phyloP scores from a whole-genome alignment of 2,113 vertebrate genomes.

The Apodemus sylvaticus region DNA sequence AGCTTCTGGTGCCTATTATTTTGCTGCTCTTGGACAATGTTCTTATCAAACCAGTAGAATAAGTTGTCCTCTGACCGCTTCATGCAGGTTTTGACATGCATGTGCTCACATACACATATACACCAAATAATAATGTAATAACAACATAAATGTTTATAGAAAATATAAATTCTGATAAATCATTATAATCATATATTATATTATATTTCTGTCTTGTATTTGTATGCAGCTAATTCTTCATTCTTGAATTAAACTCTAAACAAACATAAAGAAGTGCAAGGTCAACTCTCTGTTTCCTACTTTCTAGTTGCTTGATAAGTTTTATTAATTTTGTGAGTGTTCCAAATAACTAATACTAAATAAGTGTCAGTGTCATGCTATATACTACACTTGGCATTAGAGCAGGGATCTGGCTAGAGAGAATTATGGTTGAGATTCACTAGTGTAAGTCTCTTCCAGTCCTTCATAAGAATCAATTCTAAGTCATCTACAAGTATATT shows the following conservation, averaged over 20 bases:
- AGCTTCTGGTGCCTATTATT: not conserved
- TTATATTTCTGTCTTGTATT: not conserved
- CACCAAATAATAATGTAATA: not conserved
- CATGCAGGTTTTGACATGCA: too few relatives aligned
- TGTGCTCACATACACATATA: not conserved
- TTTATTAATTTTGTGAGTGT: not conserved
- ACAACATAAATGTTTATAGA: not conserved
- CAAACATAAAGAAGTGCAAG: slow-evolving; percentile 30
- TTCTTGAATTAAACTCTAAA: slow-evolving; percentile 24
- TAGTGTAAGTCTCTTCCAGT: not conserved
- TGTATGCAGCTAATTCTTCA: not conserved
- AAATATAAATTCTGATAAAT: slow-evolving; percentile 28
- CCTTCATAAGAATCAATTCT: not conserved
- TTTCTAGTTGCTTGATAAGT: not conserved
- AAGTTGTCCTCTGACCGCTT: not conserved
- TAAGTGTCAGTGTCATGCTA: not conserved
- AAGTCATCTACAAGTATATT: not conserved
- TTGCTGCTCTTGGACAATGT: not conserved
- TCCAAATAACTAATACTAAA: slow-evolving; percentile 5
- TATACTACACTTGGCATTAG: not conserved
- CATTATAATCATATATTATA: too few relatives aligned
- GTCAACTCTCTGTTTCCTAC: not conserved
- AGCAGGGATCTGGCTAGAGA: not conserved
- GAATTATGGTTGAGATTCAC: not conserved
- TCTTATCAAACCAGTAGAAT: not conserved